Conservation (phyloP, 2,888 invertebrate species). For the Rhagium mordax region DNA sequence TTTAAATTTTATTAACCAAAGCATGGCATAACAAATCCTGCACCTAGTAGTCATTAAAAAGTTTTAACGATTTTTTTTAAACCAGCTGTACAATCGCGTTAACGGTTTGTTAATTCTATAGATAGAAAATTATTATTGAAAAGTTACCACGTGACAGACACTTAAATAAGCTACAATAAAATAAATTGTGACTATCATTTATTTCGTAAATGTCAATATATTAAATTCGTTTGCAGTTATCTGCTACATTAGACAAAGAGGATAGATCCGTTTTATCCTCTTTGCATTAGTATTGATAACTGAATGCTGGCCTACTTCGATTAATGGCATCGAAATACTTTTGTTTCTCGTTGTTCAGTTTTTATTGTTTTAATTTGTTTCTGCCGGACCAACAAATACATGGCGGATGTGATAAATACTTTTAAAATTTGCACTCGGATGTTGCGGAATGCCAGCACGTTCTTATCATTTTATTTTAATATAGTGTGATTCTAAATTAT, state of each 20-base stretch:
- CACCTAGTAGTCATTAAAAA: no score
- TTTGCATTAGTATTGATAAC: no score
- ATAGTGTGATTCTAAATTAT: no score
- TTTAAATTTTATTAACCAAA: no score
- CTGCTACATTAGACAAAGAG: constrained; percentile 1
- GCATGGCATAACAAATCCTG: no score
- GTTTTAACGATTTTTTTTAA: no score
- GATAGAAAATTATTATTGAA: not conserved
- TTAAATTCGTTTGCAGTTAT: constrained; percentile 27
- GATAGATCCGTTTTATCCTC: no score
- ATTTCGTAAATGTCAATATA: constrained; percentile 20
- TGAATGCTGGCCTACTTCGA: constrained; percentile 22
- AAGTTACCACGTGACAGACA: not conserved
- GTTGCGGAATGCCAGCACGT: not conserved
- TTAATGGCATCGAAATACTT: not conserved
- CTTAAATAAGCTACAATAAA: not conserved
- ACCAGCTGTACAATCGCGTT: no score
- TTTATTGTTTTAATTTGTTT: not conserved
- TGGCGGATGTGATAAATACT: not conserved
- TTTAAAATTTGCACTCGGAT: not conserved
- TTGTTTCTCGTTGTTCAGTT: constrained; percentile 6
- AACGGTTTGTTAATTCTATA: no score
- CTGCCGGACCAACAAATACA: not conserved
- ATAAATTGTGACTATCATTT: constrained; percentile 12
- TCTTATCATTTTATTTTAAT: no score